Evolutionary conservation across 1,140 invertebrate genomes (phyloP).

Genomic region (Kradibia gibbosae): DNA sequence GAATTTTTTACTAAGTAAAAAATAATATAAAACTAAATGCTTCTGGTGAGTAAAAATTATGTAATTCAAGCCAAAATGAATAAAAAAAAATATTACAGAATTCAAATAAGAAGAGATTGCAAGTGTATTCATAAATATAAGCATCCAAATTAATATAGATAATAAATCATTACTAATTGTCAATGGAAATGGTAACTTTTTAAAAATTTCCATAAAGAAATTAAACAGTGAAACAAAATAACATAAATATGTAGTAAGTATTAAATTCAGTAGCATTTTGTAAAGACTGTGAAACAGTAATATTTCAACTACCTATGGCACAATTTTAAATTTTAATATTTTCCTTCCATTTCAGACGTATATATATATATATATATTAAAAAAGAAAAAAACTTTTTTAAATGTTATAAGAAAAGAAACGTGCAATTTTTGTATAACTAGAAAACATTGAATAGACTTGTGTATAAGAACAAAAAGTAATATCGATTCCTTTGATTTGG

Average conservation of each 20-base stretch:
- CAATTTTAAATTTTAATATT: slow-evolving; percentile 44
- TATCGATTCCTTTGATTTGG: slow-evolving; percentile 28
- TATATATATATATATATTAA: too few relatives aligned
- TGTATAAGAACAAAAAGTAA: slow-evolving; percentile 43
- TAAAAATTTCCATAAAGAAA: slow-evolving; percentile 42
- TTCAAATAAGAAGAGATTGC: slow-evolving; percentile 53
- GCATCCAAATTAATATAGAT: slow-evolving; percentile 65
- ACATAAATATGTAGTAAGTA: slow-evolving; percentile 59
- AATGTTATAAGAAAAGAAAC: slow-evolving; percentile 40
- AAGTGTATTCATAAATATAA: slow-evolving; percentile 66
- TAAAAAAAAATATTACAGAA: slow-evolving; percentile 56
- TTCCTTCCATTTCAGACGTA: slow-evolving; percentile 35
- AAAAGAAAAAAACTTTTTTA: slow-evolving; percentile 17
- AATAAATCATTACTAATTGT: slow-evolving; percentile 66
- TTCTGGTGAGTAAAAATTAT: slow-evolving; percentile 65
- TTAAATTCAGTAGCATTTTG: slow-evolving; percentile 63
- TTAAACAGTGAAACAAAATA: slow-evolving; percentile 49
- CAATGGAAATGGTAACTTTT: slow-evolving; percentile 62
- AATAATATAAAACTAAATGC: slow-evolving; percentile 61
- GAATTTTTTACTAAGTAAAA: slow-evolving; percentile 68
- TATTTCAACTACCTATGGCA: slow-evolving; percentile 46
- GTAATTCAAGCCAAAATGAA: slow-evolving; percentile 65
- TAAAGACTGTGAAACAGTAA: slow-evolving; percentile 65
- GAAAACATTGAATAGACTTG: slow-evolving; percentile 42
- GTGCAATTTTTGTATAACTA: slow-evolving; percentile 45